Evolutionary conservation across 2,797 vertebrate species (phyloP).

Genomic region (Staurois parvus): DNA sequence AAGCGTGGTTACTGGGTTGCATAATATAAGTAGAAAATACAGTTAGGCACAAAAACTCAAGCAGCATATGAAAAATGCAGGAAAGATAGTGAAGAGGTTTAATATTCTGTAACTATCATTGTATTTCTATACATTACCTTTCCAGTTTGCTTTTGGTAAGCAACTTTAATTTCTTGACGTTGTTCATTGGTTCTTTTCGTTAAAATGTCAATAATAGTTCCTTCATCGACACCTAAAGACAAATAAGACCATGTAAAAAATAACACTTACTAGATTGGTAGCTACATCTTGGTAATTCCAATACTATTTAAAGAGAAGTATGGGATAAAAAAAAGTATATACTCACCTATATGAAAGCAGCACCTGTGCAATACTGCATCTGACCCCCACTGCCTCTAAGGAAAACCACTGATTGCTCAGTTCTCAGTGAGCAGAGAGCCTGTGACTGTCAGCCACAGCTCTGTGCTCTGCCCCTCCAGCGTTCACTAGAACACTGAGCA

Average conservation of each 20-base stretch:
- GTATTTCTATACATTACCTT: conserved; percentile 78
- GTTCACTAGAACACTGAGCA: too few species aligned
- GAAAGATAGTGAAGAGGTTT: neutral
- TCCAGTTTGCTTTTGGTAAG: conserved; percentile 84
- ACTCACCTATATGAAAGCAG: too few species aligned
- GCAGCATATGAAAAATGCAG: neutral
- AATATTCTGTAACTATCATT: neutral
- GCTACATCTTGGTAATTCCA: neutral
- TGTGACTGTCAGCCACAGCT: too few species aligned
- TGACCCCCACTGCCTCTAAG: too few species aligned
- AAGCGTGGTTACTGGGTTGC: too few species aligned
- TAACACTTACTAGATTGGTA: neutral
- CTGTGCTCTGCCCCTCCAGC: too few species aligned
- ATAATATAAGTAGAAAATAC: neutral
- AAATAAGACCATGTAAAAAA: neutral
- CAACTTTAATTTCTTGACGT: conserved; percentile 89
- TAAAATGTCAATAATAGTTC: conserved; percentile 89
- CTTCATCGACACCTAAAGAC: conserved; percentile 47
- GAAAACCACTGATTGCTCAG: too few species aligned
- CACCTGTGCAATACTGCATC: too few species aligned
- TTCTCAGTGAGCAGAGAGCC: too few species aligned
- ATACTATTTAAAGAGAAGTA: too few species aligned
- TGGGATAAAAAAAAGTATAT: too few species aligned
- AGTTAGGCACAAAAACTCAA: neutral
- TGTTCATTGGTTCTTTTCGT: conserved; percentile 90